Evolutionary conservation across 2,888 invertebrate species (phyloP).

Genomic region (Azorinus chamasolen): DNA sequence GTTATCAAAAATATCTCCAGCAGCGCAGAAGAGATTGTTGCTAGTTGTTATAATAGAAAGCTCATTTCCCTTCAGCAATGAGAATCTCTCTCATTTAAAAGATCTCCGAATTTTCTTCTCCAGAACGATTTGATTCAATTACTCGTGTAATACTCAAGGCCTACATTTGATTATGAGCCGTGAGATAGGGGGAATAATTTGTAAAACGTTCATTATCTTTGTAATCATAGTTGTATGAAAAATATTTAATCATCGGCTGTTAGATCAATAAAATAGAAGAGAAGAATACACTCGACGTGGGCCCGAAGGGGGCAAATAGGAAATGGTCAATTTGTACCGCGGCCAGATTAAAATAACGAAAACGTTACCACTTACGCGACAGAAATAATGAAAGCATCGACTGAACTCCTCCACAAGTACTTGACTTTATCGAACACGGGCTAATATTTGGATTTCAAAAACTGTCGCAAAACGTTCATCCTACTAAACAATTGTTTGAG

Average conservation of each 20-base stretch:
- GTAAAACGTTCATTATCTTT: constrained; percentile 50
- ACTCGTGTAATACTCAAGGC: constrained; percentile 44
- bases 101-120: constrained; percentile 36
- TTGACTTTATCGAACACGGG: too few relatives aligned
- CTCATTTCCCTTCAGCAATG: constrained; percentile 59
- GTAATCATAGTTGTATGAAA: constrained; percentile 41
- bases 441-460: too few relatives aligned
- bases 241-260: constrained; percentile 31
- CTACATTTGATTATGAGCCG: constrained; percentile 51
- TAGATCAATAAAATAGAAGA: constrained; percentile 21
- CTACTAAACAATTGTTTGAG: too few relatives aligned
- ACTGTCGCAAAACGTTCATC: too few relatives aligned
- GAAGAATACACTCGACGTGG: too few relatives aligned
- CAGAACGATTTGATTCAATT: constrained; percentile 56
- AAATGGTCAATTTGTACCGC: too few relatives aligned
- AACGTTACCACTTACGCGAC: too few relatives aligned
- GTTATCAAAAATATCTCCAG: constrained; percentile 63
- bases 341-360: too few relatives aligned
- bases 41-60: constrained; percentile 58
- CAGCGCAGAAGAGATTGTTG: constrained; percentile 55
- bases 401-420: too few relatives aligned
- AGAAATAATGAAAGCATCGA: too few relatives aligned
- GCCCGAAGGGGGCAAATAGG: too few relatives aligned
- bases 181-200: constrained; percentile 41
- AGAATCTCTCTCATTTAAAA: constrained; percentile 54